These are phyloP conservation scores for Tetranychus piercei DNA, from an alignment of 2,888 invertebrate genomes.

Conservation along the genomic window DNA sequence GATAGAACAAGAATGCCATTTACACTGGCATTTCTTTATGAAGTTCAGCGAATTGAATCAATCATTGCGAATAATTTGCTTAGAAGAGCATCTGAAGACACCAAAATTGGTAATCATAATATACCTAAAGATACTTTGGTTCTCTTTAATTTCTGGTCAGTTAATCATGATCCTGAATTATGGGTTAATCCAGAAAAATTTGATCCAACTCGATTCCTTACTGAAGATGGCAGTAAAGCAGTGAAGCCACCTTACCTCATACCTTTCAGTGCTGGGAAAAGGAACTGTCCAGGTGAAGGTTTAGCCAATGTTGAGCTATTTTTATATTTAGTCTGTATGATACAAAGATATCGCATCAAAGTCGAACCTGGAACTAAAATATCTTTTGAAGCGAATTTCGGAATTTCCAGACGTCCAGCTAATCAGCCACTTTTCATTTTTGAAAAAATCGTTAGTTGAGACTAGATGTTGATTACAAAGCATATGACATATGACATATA, in stretches of 20 bases:
- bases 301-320: not conserved
- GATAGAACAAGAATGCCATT: constrained; percentile 63
- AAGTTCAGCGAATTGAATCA: not conserved
- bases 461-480: too few species aligned
- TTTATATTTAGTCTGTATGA: not conserved
- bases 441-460: not conserved
- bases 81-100: not conserved
- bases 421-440: not conserved
- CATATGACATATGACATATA: too few species aligned
- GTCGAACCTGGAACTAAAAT: not conserved
- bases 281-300: not conserved
- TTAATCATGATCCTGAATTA: not conserved
- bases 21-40: constrained; percentile 41
- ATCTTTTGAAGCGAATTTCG: not conserved
- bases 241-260: not conserved
- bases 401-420: not conserved
- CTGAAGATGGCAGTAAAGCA: not conserved
- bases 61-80: not conserved
- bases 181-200: not conserved
- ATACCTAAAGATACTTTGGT: not conserved
- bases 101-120: not conserved
- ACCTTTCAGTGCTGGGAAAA: not conserved
- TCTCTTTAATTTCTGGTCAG: not conserved
- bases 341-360: not conserved
- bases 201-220: not conserved